These are phyloP conservation scores for Cheilosia vernalis DNA, from an alignment of 2,888 invertebrate species.

Conservation along the genomic window DNA sequence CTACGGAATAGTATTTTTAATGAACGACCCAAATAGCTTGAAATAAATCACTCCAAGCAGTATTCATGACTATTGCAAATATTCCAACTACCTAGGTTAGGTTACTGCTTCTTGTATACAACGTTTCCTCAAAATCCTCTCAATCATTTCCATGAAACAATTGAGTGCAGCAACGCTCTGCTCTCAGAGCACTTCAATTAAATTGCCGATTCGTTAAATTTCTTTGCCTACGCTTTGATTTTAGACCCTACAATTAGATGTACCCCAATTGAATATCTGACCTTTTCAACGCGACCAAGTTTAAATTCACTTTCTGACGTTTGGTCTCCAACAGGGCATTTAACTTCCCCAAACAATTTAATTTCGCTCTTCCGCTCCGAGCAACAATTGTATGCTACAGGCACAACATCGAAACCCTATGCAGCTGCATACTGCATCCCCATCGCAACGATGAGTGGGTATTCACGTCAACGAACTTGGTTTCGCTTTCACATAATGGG, in stretches of 20 bases:
- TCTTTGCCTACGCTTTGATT: background rate
- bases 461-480: conserved; percentile 9
- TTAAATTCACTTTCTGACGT: background rate
- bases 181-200: background rate
- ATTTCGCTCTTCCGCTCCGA: conserved; percentile 8
- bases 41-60: too few species aligned
- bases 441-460: background rate
- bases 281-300: background rate
- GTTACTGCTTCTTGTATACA: too few species aligned
- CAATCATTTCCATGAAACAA: background rate
- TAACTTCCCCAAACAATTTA: conserved; percentile 12
- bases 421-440: background rate
- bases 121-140: background rate
- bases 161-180: too few species aligned
- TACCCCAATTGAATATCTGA: conserved; percentile 5
- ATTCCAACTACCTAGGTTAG: too few species aligned
- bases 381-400: background rate
- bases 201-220: conserved; percentile 9
- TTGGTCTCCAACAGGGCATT: background rate
- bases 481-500: background rate
- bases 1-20: too few species aligned
- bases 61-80: too few species aligned
- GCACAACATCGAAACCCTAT: background rate
- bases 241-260: too few species aligned
- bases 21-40: too few species aligned